phyloP scores from a whole-genome alignment of 2,113 vertebrate species.

The Narcine bancroftii region DNA sequence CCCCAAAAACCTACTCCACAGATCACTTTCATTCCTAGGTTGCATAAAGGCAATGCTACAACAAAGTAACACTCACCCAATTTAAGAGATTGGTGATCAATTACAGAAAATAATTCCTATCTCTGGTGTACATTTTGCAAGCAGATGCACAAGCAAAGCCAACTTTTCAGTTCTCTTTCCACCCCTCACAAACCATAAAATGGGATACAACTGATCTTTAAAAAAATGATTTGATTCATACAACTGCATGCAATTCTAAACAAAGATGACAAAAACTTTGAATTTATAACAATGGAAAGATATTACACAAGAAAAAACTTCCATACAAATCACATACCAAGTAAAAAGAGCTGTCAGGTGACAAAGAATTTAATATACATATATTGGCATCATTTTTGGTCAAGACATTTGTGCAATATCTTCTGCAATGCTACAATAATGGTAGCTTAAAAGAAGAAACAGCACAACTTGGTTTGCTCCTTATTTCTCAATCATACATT shows the following conservation, averaged over 20 bases:
- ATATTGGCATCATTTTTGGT: slow-evolving; percentile 89
- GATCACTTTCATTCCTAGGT: slow-evolving; percentile 73
- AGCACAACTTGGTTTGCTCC: slow-evolving; percentile 54
- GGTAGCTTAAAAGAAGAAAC: slow-evolving; percentile 57
- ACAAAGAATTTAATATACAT: slow-evolving; percentile 81
- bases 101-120: slow-evolving; percentile 60
- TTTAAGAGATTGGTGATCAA: slow-evolving; percentile 57
- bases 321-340: slow-evolving; percentile 72
- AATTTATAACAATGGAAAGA: slow-evolving; percentile 69
- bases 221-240: slow-evolving; percentile 72
- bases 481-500: slow-evolving; percentile 80
- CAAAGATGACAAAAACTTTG: slow-evolving; percentile 72
- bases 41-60: slow-evolving; percentile 56
- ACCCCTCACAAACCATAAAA: slow-evolving; percentile 62
- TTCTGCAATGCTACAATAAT: slow-evolving; percentile 54
- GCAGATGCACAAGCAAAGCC: slow-evolving; percentile 51
- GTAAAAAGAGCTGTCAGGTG: slow-evolving; percentile 95
- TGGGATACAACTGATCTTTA: slow-evolving; percentile 65
- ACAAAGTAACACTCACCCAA: slow-evolving; percentile 54
- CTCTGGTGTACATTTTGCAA: slow-evolving; percentile 68
- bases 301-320: slow-evolving; percentile 79
- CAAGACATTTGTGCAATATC: slow-evolving; percentile 78
- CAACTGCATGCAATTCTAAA: slow-evolving; percentile 77
- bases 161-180: slow-evolving; percentile 55
- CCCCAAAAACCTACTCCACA: slow-evolving; percentile 41